Conservation (phyloP, 2,113 vertebrate species). For the Lethenteron camtschaticum region DNA sequence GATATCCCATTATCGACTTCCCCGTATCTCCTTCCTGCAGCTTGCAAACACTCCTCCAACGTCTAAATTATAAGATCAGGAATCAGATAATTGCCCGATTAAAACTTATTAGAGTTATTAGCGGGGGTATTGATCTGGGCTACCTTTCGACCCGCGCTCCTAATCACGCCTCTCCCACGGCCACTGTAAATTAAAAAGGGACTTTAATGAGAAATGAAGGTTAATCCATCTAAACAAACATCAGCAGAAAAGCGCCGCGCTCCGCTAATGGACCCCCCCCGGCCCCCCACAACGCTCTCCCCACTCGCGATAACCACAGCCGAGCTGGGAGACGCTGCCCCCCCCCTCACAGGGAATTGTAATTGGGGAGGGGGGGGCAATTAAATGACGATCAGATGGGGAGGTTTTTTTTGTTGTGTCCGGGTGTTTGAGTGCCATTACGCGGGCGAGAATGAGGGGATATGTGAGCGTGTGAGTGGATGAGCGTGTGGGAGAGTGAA, state of each 20-base stretch:
- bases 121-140: constrained; percentile 43
- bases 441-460: no score
- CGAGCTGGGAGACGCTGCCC: no score
- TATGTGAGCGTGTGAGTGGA: no score
- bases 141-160: constrained; percentile 34
- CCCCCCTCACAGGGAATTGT: no score
- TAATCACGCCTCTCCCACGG: not conserved
- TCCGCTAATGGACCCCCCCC: no score
- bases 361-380: no score
- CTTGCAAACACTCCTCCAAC: constrained; percentile 55
- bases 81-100: constrained; percentile 85
- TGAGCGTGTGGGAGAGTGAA: no score
- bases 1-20: constrained; percentile 73
- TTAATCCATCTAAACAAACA: constrained; percentile 3
- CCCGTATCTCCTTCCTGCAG: constrained; percentile 73
- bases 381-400: no score
- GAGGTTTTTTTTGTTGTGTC: no score
- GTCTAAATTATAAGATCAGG: constrained; percentile 76
- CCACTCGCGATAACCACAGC: no score
- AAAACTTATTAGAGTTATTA: constrained; percentile 80
- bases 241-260: not conserved
- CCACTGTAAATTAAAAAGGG: constrained; percentile 5
- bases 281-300: no score
- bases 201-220: constrained; percentile 6
- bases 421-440: no score